Percentiles rank a stretch among this genome's conserved stretches.
Conservation (phyloP, 1,140 invertebrate genomes). For the Tetraneura akinire region DNA sequence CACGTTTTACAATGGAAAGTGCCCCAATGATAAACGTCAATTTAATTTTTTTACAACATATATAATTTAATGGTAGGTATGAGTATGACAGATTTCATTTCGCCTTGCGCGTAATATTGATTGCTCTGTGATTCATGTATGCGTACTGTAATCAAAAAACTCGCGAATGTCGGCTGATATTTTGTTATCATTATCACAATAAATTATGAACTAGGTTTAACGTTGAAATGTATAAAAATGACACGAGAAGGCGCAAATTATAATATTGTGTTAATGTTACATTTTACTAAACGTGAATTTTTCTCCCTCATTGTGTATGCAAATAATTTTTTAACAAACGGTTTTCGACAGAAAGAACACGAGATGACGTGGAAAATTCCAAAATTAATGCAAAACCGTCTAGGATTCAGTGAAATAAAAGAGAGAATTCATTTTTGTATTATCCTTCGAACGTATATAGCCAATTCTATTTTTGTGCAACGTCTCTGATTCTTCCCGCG, state of each 20-base stretch:
- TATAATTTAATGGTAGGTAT: not conserved
- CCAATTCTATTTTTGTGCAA: not conserved
- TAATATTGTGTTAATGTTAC: no score
- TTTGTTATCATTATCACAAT: not conserved
- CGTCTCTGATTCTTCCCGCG: not conserved
- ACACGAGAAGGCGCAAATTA: no score
- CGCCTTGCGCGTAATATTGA: not conserved
- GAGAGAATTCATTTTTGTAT: not conserved
- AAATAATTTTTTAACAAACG: not conserved
- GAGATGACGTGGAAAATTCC: no score
- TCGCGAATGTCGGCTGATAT: not conserved
- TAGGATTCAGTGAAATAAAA: not conserved
- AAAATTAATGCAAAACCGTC: not conserved
- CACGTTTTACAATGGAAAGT: not conserved
- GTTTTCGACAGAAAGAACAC: not conserved
- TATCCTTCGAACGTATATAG: not conserved
- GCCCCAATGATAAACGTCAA: not conserved
- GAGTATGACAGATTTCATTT: not conserved
- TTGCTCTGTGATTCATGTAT: no score
- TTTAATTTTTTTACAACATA: not conserved
- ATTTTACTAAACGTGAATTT: no score
- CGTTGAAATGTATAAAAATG: not conserved
- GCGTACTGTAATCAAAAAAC: not conserved
- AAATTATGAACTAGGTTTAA: not conserved
- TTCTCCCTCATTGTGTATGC: not conserved